Evolutionary conservation across 2,888 invertebrate genomes (phyloP).

Genomic region (Erebia aethiops): DNA sequence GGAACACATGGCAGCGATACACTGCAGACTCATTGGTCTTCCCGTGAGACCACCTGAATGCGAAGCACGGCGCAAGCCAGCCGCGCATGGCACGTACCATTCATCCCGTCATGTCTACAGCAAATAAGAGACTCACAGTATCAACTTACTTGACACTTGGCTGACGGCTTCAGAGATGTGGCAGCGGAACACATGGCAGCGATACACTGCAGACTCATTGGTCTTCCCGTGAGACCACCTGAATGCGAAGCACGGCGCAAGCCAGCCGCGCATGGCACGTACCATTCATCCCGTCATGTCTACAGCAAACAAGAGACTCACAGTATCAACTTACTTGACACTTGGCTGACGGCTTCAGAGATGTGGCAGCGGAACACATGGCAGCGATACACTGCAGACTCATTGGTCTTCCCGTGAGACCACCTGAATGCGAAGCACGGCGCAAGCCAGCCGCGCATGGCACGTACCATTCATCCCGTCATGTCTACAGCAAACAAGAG

Average conservation of each 20-base stretch:
- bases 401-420: slow-evolving; percentile 95
- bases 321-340: slow-evolving; percentile 83
- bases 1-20: too few species aligned
- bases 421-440: slow-evolving; percentile 92
- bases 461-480: slow-evolving; percentile 84
- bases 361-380: slow-evolving; percentile 80
- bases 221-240: not conserved
- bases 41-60: too few species aligned
- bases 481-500: too few species aligned
- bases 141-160: too few species aligned
- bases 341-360: slow-evolving; percentile 93
- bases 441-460: slow-evolving; percentile 91
- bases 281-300: too few species aligned
- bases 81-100: too few species aligned
- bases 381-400: slow-evolving; percentile 96
- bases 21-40: too few species aligned
- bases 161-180: too few species aligned
- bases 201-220: not conserved
- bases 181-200: slow-evolving; percentile 55
- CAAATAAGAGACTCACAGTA: not conserved
- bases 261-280: too few species aligned
- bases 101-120: too few species aligned
- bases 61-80: too few species aligned
- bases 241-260: not conserved
- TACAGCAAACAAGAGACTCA: not conserved